Evolutionary conservation across 2,888 invertebrate species (phyloP), one percentile per base, ranked within the genome.

Genomic region (Diarsia brunnea): DNA sequence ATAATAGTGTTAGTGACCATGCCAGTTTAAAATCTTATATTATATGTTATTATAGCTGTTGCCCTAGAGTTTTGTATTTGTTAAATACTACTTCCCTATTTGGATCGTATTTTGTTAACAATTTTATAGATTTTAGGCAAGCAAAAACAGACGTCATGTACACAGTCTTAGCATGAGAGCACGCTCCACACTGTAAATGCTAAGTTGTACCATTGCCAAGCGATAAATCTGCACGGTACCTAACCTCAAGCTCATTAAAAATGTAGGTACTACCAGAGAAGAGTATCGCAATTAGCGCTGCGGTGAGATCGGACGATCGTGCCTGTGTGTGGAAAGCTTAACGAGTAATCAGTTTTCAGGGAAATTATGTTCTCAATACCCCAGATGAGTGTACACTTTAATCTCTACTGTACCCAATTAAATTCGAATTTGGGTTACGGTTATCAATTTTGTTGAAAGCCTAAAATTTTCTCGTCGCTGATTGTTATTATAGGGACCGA

Each of bases 261-360:
- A 61, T 43, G 21, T 21, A 43, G 19, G 16, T n/a, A 80, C 14
- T 12, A 45, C 16, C 19, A n/a, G 27, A n/a, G 45, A 81, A n/a
- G 14, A 53, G 75, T 47, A 47, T 66, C 60, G 38, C 51, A 81
- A 75, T 81, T 81, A 78, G 60, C 21, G 53, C 14, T 61, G 60
- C 55, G 81, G 76, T 60, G 27, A 66, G 19, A 61, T 21, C 16
- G 11, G 38, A 10, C 14, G 1, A 75, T 45, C 14, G 7, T 21
- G 2, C 10, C n/a, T 61, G 51, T 66, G 45, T 76, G 65, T 49
- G n/a, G 51, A 38, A 60, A 16, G 65, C 14, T 78, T 66, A 66
- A 21, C 51, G 60, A 47, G 55, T 82, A 82, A 77, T 82, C 58
- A 79, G 21, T 55, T 79, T 82, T 65, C 69, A 60, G 14, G 31